phyloP scores from a whole-genome alignment of 2,888 invertebrate genomes.

The Hermaeophaga mercurialis region DNA sequence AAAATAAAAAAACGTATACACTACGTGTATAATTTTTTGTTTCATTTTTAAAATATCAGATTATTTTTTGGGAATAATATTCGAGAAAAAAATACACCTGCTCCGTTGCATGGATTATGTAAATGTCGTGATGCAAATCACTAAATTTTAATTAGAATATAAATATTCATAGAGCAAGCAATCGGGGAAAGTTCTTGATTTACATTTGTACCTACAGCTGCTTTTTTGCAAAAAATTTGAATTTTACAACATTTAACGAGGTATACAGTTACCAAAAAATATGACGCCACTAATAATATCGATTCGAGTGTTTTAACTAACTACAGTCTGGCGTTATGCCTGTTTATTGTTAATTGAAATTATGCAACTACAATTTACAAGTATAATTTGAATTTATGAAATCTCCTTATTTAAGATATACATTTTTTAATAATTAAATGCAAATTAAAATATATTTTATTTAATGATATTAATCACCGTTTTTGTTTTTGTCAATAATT shows the following conservation, averaged over 20 bases:
- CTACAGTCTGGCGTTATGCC: background rate
- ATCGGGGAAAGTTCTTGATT: constrained; percentile 3
- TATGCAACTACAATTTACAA: too few relatives aligned
- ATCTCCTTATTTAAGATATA: too few relatives aligned
- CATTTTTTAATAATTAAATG: too few relatives aligned
- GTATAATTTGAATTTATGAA: too few relatives aligned
- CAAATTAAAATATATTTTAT: too few relatives aligned
- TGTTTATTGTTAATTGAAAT: too few relatives aligned
- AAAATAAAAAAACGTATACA: too few relatives aligned
- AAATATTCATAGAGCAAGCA: constrained; percentile 6
- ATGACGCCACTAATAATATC: background rate
- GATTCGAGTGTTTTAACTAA: too few relatives aligned
- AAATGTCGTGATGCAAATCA: background rate
- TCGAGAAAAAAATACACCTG: constrained; percentile 8
- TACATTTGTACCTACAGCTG: constrained; percentile 9
- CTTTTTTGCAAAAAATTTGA: background rate
- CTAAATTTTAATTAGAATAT: constrained; percentile 7
- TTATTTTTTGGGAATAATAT: background rate
- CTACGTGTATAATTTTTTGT: too few relatives aligned
- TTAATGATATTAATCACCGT: too few relatives aligned
- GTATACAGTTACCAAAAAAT: background rate
- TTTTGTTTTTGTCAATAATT: too few relatives aligned
- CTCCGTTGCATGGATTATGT: constrained; percentile 5
- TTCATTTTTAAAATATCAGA: too few relatives aligned
- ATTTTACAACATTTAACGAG: background rate